Evolutionary conservation across 2,113 vertebrate genomes (phyloP).

Genomic region (Crypturellus undulatus): DNA sequence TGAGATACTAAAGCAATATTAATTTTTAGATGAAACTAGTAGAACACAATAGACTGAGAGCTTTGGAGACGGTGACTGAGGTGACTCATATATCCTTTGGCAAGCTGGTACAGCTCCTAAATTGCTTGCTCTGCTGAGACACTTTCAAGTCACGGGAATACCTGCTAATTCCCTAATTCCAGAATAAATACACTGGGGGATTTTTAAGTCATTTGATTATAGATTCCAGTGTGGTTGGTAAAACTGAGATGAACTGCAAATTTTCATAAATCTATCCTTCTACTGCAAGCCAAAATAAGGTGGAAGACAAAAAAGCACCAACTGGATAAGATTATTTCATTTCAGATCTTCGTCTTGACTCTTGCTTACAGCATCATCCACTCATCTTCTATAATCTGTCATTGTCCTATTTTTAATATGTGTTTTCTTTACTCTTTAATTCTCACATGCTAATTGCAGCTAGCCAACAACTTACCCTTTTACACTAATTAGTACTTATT

Average conservation of each 20-base stretch:
- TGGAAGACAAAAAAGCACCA: background rate
- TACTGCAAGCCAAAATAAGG: background rate
- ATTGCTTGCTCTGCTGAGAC: background rate
- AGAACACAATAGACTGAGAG: background rate
- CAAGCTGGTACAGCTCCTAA: background rate
- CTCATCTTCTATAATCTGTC: background rate
- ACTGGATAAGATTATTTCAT: background rate
- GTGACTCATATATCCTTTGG: background rate
- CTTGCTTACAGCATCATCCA: background rate
- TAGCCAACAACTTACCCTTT: background rate
- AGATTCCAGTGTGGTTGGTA: background rate
- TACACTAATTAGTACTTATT: background rate
- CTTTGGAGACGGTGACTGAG: background rate
- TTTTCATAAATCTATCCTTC: background rate
- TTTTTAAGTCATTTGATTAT: background rate
- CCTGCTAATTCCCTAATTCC: background rate
- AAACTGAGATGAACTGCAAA: background rate
- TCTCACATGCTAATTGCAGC: background rate
- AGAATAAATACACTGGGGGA: background rate
- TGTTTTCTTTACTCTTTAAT: background rate
- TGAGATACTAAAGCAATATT: background rate
- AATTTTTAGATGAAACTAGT: background rate
- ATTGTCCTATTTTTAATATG: background rate
- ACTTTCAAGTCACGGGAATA: too few relatives aligned
- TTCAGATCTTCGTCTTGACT: background rate